These are phyloP conservation scores for Eclectus roratus DNA, from an alignment of 2,113 vertebrate genomes.

Conservation along the genomic window DNA sequence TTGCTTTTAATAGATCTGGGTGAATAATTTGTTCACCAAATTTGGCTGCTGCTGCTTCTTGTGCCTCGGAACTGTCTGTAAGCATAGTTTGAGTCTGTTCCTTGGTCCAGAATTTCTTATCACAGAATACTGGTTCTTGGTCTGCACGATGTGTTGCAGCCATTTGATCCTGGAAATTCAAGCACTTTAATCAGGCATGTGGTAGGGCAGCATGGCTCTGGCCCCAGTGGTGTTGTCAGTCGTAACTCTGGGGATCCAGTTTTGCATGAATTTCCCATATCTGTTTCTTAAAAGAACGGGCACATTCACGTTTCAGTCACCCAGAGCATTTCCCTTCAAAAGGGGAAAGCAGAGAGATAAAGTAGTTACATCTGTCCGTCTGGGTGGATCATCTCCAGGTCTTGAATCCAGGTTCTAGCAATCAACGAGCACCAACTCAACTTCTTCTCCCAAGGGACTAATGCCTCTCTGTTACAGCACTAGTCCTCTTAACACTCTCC, in stretches of 20 bases:
- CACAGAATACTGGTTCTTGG: neutral
- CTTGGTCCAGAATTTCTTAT: conserved; percentile 16
- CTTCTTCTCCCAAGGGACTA: neutral
- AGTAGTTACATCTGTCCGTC: neutral
- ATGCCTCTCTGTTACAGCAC: neutral
- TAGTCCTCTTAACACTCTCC: neutral
- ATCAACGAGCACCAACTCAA: neutral
- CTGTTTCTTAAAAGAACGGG: neutral
- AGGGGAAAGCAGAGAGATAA: neutral
- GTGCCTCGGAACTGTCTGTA: neutral
- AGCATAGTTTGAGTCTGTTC: neutral
- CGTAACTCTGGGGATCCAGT: neutral
- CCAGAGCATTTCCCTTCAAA: neutral
- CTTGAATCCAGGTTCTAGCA: neutral
- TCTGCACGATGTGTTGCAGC: neutral
- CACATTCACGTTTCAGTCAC: neutral
- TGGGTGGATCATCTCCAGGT: neutral
- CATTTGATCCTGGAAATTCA: conserved; percentile 19
- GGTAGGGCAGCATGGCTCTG: neutral
- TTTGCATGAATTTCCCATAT: neutral
- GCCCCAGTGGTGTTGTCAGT: neutral
- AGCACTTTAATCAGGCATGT: conserved; percentile 8
- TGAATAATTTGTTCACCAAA: conserved; percentile 53
- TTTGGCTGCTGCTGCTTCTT: neutral
- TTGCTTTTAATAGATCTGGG: conserved; percentile 5